Conservation (phyloP, 2,888 invertebrate species). For the Hybos culiciformis region DNA sequence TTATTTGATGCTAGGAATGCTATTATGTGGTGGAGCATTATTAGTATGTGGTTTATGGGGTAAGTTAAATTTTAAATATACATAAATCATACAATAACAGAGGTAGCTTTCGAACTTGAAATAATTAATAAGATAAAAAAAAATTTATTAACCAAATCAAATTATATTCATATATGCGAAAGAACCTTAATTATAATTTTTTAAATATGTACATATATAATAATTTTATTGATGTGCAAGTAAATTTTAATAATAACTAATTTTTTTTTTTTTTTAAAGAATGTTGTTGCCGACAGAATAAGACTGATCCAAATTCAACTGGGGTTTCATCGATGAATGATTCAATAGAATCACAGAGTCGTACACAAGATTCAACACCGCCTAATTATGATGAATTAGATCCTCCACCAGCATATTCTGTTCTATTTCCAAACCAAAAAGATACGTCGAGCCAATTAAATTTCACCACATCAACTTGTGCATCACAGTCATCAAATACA, state of each 20-base stretch:
- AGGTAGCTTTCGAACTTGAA: not conserved
- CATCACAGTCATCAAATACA: constrained; percentile 11
- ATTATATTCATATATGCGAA: not conserved
- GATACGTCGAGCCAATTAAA: constrained; percentile 16
- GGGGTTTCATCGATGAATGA: not conserved
- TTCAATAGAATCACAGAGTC: not conserved
- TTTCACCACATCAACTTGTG: not conserved
- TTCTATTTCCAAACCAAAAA: constrained; percentile 45
- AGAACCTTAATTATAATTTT: not conserved
- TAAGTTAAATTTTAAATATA: constrained; percentile 24
- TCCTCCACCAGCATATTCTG: constrained; percentile 50
- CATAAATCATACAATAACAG: not conserved
- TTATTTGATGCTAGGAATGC: constrained; percentile 55
- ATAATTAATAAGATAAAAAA: constrained; percentile 9
- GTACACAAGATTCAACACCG: constrained; percentile 21
- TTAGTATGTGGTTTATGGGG: constrained; percentile 58
- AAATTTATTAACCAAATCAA: constrained; percentile 5
- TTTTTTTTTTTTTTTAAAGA: constrained; percentile 17
- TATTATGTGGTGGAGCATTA: constrained; percentile 53
- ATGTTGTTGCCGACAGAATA: constrained; percentile 37
- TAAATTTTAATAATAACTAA: too few species aligned
- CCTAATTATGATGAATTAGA: constrained; percentile 51
- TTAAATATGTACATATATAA: not conserved
- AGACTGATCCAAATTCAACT: constrained; percentile 11
- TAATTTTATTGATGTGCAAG: too few species aligned